phyloP scores from a whole-genome alignment of 2,888 invertebrate genomes.

The Amblyteles armatorius region DNA sequence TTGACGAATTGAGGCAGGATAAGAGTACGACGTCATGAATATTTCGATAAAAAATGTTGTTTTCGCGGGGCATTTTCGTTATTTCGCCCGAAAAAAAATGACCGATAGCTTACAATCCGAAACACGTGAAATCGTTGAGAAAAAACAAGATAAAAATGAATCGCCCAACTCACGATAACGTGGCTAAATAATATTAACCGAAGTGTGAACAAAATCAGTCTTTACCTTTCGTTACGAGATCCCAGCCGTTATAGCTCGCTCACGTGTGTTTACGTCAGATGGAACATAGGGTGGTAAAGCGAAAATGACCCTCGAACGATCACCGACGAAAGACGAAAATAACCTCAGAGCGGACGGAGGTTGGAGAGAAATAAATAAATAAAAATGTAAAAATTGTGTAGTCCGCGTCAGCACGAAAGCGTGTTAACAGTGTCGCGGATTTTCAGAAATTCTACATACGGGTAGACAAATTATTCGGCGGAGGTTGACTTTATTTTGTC shows the following conservation, averaged over 20 bases:
- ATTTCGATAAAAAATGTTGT: background rate
- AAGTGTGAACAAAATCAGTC: background rate
- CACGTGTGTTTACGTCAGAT: constrained; percentile 31
- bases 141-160: background rate
- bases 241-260: constrained; percentile 30
- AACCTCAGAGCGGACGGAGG: background rate
- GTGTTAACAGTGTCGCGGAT: background rate
- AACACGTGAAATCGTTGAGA: background rate
- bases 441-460: background rate
- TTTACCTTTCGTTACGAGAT: constrained; percentile 27
- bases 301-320: constrained; percentile 3
- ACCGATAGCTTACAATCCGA: background rate
- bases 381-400: background rate
- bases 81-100: background rate
- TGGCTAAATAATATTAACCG: background rate
- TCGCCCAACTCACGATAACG: background rate
- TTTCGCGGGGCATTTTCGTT: background rate
- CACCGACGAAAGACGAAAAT: background rate
- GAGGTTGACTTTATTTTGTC: background rate
- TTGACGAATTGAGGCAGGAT: background rate
- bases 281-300: background rate
- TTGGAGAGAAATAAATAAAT: background rate
- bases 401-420: background rate
- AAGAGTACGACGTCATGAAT: background rate
- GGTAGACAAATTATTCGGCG: background rate